These are phyloP conservation scores for Thunnus maccoyii DNA, from an alignment of 2,113 vertebrate genomes.

Conservation along the genomic window DNA sequence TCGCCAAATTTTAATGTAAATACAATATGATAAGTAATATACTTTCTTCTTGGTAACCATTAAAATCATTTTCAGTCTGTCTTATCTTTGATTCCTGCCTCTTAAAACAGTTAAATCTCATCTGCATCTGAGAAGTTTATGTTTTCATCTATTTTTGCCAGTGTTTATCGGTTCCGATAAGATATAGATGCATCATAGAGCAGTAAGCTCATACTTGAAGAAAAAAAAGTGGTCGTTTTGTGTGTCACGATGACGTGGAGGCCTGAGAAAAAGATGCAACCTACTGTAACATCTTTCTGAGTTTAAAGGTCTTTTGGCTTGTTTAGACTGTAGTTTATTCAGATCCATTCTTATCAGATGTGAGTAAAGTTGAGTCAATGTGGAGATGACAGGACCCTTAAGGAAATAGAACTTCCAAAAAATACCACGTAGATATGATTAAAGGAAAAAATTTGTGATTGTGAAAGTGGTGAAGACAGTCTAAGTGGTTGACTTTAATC, in stretches of 20 bases:
- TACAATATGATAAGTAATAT: conserved; percentile 54
- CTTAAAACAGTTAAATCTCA: not conserved
- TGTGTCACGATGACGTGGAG: not conserved
- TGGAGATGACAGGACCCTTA: not conserved
- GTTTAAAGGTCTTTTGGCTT: conserved; percentile 5
- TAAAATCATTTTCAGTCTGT: not conserved
- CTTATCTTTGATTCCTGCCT: not conserved
- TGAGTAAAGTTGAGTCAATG: conserved; percentile 25
- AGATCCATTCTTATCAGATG: conserved; percentile 13
- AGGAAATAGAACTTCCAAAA: not conserved
- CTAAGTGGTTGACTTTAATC: too few relatives aligned
- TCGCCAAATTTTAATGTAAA: conserved; percentile 45
- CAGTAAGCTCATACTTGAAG: not conserved
- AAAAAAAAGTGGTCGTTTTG: too few relatives aligned
- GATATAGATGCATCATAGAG: not conserved
- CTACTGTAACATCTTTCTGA: not conserved
- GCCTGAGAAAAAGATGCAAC: not conserved
- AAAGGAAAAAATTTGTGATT: not conserved
- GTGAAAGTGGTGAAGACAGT: not conserved
- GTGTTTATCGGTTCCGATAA: not conserved
- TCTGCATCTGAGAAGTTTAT: not conserved
- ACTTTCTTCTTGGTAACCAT: conserved; percentile 18
- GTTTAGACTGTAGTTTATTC: conserved; percentile 29
- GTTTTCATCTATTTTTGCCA: conserved; percentile 2
- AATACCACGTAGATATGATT: not conserved